A percentile compares a stretch with the other conserved stretches of the same genome.
Conservation (phyloP, 2,888 invertebrate genomes). For the Epistrophe grossulariae region DNA sequence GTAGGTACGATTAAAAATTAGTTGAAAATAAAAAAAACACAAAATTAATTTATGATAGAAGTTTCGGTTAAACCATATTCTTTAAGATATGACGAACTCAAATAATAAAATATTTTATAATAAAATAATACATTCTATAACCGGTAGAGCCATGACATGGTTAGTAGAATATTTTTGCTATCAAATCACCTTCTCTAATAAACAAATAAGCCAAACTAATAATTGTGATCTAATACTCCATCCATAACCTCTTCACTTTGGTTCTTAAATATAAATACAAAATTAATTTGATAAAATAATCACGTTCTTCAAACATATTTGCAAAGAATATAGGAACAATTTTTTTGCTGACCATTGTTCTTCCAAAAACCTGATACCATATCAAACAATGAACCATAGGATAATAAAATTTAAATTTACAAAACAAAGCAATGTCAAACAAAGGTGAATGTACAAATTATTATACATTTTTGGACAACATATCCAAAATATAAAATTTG, state of each 20-base stretch:
- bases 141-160: background rate
- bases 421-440: constrained; percentile 66
- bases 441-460: constrained; percentile 55
- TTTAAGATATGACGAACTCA: background rate
- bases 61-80: too few species aligned
- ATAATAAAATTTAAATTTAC: background rate
- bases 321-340: background rate
- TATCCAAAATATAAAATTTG: background rate
- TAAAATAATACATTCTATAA: background rate
- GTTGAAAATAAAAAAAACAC: too few species aligned
- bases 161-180: background rate
- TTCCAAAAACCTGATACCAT: background rate
- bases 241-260: background rate
- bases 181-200: background rate
- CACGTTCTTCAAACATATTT: background rate
- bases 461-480: background rate
- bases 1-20: too few species aligned
- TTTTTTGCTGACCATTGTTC: background rate
- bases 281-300: background rate
- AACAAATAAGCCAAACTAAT: background rate
- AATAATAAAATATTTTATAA: too few species aligned
- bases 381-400: background rate
- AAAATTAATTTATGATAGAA: too few species aligned
- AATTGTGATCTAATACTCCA: background rate
- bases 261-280: background rate